Evolutionary conservation across 2,113 vertebrate species (phyloP).

Genomic region (Romanogobio albipinnatus): DNA sequence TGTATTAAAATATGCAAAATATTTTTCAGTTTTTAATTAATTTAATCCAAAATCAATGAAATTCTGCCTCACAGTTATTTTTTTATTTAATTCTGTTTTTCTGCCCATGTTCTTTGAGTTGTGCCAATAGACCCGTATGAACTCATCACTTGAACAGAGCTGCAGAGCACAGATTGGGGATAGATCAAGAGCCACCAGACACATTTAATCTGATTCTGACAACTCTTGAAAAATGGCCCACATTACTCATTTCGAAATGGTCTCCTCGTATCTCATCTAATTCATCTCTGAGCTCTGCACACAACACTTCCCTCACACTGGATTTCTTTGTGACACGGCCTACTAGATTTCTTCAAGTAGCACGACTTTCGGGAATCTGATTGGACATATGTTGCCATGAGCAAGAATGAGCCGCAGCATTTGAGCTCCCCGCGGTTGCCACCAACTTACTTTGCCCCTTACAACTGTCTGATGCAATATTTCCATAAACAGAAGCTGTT

Average conservation of each 20-base stretch:
- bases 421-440: neutral
- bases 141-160: neutral
- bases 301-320: slow-evolving; percentile 48
- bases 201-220: slow-evolving; percentile 50
- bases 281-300: slow-evolving; percentile 53
- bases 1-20: neutral
- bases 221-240: slow-evolving; percentile 50
- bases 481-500: neutral
- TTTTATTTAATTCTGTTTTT: neutral
- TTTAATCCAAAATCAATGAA: neutral
- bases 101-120: neutral
- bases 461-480: slow-evolving; percentile 7
- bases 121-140: neutral
- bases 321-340: slow-evolving; percentile 41
- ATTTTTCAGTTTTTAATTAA: neutral
- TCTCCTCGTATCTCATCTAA: slow-evolving; percentile 29
- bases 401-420: neutral
- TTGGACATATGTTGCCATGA: slow-evolving; percentile 34
- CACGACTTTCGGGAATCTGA: slow-evolving; percentile 4
- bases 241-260: slow-evolving; percentile 39
- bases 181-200: slow-evolving; percentile 15
- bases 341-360: neutral
- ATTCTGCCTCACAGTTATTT: neutral
- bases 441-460: slow-evolving; percentile 40
- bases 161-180: slow-evolving; percentile 14